Evolutionary conservation across 2,888 invertebrate species (phyloP).

Genomic region (Conchocele bisecta): DNA sequence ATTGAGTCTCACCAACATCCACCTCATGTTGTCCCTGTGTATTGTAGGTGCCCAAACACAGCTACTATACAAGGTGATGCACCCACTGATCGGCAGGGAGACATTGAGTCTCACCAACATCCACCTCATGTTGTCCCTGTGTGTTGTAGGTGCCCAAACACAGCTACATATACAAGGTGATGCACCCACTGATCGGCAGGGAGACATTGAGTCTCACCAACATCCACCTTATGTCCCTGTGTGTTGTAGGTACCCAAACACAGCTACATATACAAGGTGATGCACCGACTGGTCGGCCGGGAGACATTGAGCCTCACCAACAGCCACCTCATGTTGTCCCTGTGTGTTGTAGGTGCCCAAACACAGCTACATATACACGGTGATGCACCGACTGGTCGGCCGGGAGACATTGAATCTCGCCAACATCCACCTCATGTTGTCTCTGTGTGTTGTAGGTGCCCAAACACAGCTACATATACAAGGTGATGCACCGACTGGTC

Average conservation of each 20-base stretch:
- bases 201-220: too few relatives aligned
- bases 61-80: constrained; percentile 34
- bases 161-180: too few relatives aligned
- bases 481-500: constrained; percentile 30
- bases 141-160: too few relatives aligned
- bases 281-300: constrained; percentile 29
- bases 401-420: constrained; percentile 10
- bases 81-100: constrained; percentile 24
- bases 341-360: constrained; percentile 32
- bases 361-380: constrained; percentile 33
- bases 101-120: constrained; percentile 27
- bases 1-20: constrained; percentile 19
- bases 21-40: neutral
- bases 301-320: constrained; percentile 22
- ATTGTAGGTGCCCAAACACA: constrained; percentile 34
- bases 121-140: constrained; percentile 3
- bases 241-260: constrained; percentile 35
- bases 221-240: too few relatives aligned
- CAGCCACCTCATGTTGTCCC: constrained; percentile 11
- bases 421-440: constrained; percentile 20
- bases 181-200: too few relatives aligned
- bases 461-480: constrained; percentile 30
- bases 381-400: constrained; percentile 32
- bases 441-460: constrained; percentile 33
- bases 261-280: constrained; percentile 32